phyloP scores from a whole-genome alignment of 1,140 invertebrate genomes.

The Goniozus legneri region DNA sequence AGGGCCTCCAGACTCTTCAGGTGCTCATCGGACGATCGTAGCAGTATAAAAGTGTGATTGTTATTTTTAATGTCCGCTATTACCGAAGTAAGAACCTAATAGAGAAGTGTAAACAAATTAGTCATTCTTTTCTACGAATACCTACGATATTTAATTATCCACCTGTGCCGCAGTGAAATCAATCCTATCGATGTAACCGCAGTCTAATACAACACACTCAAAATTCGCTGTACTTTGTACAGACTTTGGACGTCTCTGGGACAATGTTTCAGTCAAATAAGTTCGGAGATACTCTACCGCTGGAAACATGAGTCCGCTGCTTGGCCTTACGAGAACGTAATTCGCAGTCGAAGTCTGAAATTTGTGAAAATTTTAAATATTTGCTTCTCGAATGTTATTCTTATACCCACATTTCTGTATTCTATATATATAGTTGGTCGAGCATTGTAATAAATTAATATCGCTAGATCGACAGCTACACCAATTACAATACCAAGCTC shows the following conservation, averaged over 20 bases:
- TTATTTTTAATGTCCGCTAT: slow-evolving; percentile 30
- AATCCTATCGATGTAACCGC: slow-evolving; percentile 47
- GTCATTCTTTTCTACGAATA: slow-evolving; percentile 6
- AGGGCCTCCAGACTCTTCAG: slow-evolving; percentile 28
- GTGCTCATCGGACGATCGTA: slow-evolving; percentile 24
- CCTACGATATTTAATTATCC: slow-evolving; percentile 10
- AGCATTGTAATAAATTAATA: slow-evolving; percentile 77
- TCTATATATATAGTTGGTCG: slow-evolving; percentile 66
- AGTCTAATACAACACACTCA: slow-evolving; percentile 48
- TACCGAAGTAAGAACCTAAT: slow-evolving; percentile 31
- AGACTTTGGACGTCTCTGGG: slow-evolving; percentile 14
- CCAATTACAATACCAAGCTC: slow-evolving; percentile 83
- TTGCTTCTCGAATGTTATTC: slow-evolving; percentile 8
- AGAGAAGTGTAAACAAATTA: slow-evolving; percentile 7
- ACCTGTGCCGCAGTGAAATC: slow-evolving; percentile 56
- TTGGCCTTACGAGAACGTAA: slow-evolving; percentile 51
- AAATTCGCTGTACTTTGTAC: slow-evolving; percentile 17
- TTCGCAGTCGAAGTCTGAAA: slow-evolving; percentile 24
- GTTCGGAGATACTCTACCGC: slow-evolving; percentile 53
- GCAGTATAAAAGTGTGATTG: slow-evolving; percentile 25
- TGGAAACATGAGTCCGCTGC: slow-evolving; percentile 55
- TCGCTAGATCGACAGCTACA: slow-evolving; percentile 69
- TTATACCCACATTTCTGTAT: slow-evolving; percentile 54
- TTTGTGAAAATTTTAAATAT: not conserved
- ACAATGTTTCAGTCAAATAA: slow-evolving; percentile 40